Evolutionary conservation across 1,140 invertebrate genomes (phyloP), one percentile per base, ranked within the genome.

Genomic region (Diprion similis): DNA sequence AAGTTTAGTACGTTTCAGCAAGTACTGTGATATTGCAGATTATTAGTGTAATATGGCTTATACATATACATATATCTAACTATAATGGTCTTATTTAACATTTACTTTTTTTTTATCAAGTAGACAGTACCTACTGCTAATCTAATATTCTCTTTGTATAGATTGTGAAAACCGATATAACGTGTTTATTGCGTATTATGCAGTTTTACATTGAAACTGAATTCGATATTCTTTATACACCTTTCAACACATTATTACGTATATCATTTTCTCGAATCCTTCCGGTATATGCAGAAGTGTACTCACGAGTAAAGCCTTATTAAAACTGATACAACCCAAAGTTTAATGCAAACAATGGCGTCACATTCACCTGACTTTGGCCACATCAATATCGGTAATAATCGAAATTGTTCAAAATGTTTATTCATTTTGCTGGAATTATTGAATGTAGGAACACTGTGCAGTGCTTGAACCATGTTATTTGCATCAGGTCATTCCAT

Each of bases 11-110:
- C 83, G 79, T 87, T 88, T 86, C 84, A 85, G 80, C 81, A 85
- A 88, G 80, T 87, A 87, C 86, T 88, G 87, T 88, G 87, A 88
- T 88, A 88, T 87, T 87, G 84, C 83, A 82, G 77, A 84, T 85
- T 83, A 84, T 84, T 87, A 87, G 81, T 80, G 75, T 85, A 85
- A 83, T 83, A 73, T 84, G 82, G 81, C 80, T 87, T 84, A 81
- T 83, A 83, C 82, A 78, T 37, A 37, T 37, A 37, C 24, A 6
- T 37, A 37, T 37, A 37, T 37, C 11, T 59, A 19, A 68, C 11
- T 80, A 80, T 84, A 82, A 82, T 79, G 78, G 76, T 81, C 78
- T 79, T 86, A 84, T 86, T 87, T 84, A 85, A 86, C 77, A 76
- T 80, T 78, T 81, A 80, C 77, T 85, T 81, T 80, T 82, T 46